Conservation (phyloP, 2,888 invertebrate genomes). For the Rhodophaea formosa region DNA sequence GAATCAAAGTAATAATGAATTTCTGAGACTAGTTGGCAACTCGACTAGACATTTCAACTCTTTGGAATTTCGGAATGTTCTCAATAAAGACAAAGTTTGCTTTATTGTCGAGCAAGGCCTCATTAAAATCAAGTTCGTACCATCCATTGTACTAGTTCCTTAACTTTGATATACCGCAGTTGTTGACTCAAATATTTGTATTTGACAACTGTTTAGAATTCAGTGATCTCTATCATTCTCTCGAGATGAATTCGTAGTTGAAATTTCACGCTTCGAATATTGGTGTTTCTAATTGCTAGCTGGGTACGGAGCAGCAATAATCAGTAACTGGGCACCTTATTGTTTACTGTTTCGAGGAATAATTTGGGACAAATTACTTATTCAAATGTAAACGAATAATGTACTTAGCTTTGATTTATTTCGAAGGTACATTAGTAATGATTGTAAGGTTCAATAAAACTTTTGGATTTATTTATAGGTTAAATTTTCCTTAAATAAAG, state of each 20-base stretch:
- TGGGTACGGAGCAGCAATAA: neutral
- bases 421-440: too few species aligned
- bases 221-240: neutral
- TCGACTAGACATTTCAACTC: neutral
- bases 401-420: too few species aligned
- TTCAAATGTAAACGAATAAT: too few species aligned
- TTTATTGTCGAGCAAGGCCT: neutral
- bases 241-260: neutral
- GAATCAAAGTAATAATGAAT: too few species aligned
- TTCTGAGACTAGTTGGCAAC: neutral
- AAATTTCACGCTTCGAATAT: conserved; percentile 20
- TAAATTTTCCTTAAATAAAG: too few species aligned
- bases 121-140: conserved; percentile 9
- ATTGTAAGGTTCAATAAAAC: too few species aligned
- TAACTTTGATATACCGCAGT: conserved; percentile 3
- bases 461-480: too few species aligned
- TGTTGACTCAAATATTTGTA: conserved; percentile 11
- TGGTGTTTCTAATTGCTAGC: conserved; percentile 12
- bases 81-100: neutral
- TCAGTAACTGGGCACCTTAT: neutral
- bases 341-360: neutral
- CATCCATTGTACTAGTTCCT: conserved; percentile 10
- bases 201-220: conserved; percentile 11
- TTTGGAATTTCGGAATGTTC: neutral
- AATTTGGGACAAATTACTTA: neutral